Evolutionary conservation across 2,797 vertebrate genomes (phyloP).

Genomic region (Enteromius anoplus): DNA sequence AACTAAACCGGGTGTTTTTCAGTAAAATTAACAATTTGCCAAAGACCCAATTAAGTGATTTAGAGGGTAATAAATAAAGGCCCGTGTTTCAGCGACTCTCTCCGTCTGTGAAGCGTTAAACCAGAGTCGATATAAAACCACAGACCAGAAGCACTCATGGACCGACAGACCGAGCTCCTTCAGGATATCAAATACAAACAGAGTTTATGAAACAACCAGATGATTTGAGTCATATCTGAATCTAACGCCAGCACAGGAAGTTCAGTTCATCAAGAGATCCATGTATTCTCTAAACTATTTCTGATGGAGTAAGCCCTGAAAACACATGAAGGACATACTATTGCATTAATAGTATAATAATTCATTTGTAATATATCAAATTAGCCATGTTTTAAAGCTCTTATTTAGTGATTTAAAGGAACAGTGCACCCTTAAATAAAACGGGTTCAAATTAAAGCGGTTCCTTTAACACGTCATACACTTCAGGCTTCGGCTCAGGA

Average conservation of each 20-base stretch:
- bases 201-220: neutral
- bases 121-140: neutral
- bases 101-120: slow-evolving; percentile 8
- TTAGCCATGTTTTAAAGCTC: too few species aligned
- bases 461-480: slow-evolving; percentile 49
- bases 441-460: too few species aligned
- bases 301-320: too few species aligned
- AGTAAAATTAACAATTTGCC: slow-evolving; percentile 22
- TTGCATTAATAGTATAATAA: too few species aligned
- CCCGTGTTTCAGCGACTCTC: neutral
- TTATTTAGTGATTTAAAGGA: too few species aligned
- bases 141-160: slow-evolving; percentile 58
- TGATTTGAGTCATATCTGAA: too few species aligned
- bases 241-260: too few species aligned
- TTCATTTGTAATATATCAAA: too few species aligned
- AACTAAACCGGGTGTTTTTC: slow-evolving; percentile 32
- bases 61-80: slow-evolving; percentile 12
- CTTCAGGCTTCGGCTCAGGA: slow-evolving; percentile 51
- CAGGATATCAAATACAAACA: neutral
- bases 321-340: too few species aligned
- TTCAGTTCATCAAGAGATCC: too few species aligned
- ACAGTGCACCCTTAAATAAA: too few species aligned
- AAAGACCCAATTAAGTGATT: slow-evolving; percentile 35
- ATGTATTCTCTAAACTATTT: too few species aligned
- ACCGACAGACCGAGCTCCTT: slow-evolving; percentile 7